A percentile compares a stretch with the other conserved stretches of the same genome.
These are phyloP conservation scores for Drosophila setosimentum DNA, from an alignment of 2,888 invertebrate genomes.

Conservation along the genomic window DNA sequence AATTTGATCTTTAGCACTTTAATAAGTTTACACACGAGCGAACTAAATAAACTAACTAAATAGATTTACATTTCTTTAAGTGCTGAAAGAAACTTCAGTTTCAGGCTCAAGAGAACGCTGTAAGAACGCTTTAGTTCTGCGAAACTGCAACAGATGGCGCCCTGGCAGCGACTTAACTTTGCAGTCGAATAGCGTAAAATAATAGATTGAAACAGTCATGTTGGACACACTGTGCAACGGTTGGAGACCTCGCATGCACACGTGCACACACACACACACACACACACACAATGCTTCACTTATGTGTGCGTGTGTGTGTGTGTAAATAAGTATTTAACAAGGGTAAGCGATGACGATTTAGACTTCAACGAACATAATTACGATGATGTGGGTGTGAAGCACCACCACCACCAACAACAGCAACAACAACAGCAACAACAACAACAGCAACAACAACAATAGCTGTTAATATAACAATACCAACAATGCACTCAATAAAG, in stretches of 20 bases:
- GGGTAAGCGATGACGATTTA: slow-evolving; percentile 57
- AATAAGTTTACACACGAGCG: no score
- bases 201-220: neutral
- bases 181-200: neutral
- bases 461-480: slow-evolving; percentile 32
- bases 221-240: slow-evolving; percentile 45
- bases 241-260: slow-evolving; percentile 19
- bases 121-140: neutral
- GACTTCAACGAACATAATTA: slow-evolving; percentile 49
- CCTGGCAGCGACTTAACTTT: neutral
- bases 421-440: neutral
- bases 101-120: neutral
- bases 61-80: neutral
- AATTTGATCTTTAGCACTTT: no score
- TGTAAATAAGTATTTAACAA: slow-evolving; percentile 51
- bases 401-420: no score
- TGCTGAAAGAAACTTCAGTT: neutral
- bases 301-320: neutral
- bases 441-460: slow-evolving; percentile 13
- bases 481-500: slow-evolving; percentile 66
- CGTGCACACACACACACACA: neutral
- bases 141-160: neutral
- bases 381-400: slow-evolving; percentile 52
- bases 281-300: slow-evolving; percentile 9
- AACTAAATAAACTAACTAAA: no score